Base-by-base conservation (phyloP, 2,797 vertebrate species). In the Galaxias olidus region DNA sequence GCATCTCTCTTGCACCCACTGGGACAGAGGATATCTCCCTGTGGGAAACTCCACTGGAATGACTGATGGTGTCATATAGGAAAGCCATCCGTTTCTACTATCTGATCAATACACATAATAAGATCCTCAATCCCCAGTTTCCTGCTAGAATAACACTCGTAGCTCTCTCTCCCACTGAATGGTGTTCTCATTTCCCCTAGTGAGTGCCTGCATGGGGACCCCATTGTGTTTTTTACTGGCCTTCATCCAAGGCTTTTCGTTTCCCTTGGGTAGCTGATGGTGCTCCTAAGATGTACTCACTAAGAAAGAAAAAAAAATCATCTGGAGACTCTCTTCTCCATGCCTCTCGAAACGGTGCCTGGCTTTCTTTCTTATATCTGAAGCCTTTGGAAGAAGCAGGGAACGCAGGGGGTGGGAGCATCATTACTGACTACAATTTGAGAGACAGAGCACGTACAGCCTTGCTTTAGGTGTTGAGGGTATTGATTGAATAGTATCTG, bases 21-120 rank as follows among this genome's bases (percentile, higher is more conserved):
- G 44, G 41, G 17, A 12, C 40, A 66, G 18, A n/a, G 46, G 55
- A 40, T 19, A 9, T 61, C 19, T 65, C 72, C 70, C 63, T 55
- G 53, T 40, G 70, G 61, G 66, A 54, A 43, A 52, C 62, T 55
- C 40, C 44, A 55, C 46, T 60, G 53, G 64, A 50, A 76, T 74
- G 73, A 84, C 60, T 65, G 72, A 84, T 74, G 76, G 69, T 68
- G 49, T 75, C 68, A 59, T 63, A 60, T 56, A 65, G 63, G 59
- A 72, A 72, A 78, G 52, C 56, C 61, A 73, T 80, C 55, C 67
- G 59, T 85, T 73, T 74, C 77, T 59, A 58, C 57, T 18, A 58
- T 18, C 47, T n/a, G 72, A 85, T 86, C 82, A 74, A 86, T 83
- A 74, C 55, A n/a, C 63, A 72, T 66, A 60, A 79, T 74, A 59